Evolutionary conservation across 2,113 vertebrate species (phyloP), one percentile per base, ranked within the genome.

Genomic region (Grallaria varia): DNA sequence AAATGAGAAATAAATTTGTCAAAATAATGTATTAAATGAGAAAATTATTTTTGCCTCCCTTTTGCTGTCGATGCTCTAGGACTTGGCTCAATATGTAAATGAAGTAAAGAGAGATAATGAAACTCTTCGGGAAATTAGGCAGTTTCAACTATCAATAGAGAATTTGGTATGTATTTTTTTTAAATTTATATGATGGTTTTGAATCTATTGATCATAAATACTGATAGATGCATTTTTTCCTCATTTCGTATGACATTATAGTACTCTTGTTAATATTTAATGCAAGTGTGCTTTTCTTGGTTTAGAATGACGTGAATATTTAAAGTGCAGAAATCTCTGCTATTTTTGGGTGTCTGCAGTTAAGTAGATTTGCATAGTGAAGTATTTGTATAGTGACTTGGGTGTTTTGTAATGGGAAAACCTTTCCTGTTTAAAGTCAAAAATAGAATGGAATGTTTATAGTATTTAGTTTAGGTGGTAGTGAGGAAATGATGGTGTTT

Each of bases 101-200:
- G 99, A 99, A 98, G 99, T 99, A 76, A 99, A 99, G 97, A 98
- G 99, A 96, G 99, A 99, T 98, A 99, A 99, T 21, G 99, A 99
- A 98, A 99, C 99, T 0, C 96, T 99, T 78, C 98, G 99, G 90
- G 99, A 99, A 97, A 99, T 99, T 79, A 98, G 97, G 90, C 99
- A 99, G 94, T 99, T 99, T 97, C 99, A 99, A 97, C 98, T 98
- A 85, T 99, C 99, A 74, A 99, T 99, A 79, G 99, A 99, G 97
- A 99, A 99, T 95, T 94, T 99, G 98, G 99, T 99, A 97, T 1
- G 98, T 97, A 60, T 91, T 58, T 72, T 90, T 91, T 19, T 49
- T 39, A 19, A 19, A 44, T 60, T 68, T 85, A 28, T 76, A 20
- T 39, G 8, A 7, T 18, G 8, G 14, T 84, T 88, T 67, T 1